A percentile compares a stretch with the other conserved stretches of the same genome.
Evolutionary conservation across 2,797 vertebrate species (phyloP).

Genomic region (Tenualosa thibaudeaui): DNA sequence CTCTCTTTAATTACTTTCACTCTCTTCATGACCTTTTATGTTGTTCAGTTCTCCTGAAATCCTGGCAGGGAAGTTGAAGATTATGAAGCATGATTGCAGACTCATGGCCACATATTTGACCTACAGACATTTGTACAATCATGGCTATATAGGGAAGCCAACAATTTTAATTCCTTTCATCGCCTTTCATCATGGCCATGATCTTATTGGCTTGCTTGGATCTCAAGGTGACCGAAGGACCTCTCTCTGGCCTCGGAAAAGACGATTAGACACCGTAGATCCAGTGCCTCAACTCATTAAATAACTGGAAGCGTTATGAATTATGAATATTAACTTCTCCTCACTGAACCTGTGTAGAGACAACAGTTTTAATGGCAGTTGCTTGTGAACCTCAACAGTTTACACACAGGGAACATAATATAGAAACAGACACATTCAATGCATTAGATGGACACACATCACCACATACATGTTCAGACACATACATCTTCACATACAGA

Average conservation of each 20-base stretch:
- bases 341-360: not conserved
- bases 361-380: not conserved
- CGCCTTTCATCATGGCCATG: not conserved
- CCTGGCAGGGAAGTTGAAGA: not conserved
- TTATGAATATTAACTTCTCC: not conserved
- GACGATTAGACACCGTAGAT: not conserved
- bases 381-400: not conserved
- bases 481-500: not conserved
- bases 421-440: not conserved
- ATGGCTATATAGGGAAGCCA: constrained; percentile 11
- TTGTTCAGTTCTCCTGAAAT: not conserved
- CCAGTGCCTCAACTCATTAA: not conserved
- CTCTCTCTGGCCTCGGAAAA: not conserved
- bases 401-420: not conserved
- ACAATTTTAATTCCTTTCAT: constrained; percentile 3
- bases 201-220: not conserved
- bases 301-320: not conserved
- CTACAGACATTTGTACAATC: not conserved
- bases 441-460: not conserved
- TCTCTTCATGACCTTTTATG: not conserved
- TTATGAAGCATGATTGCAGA: constrained; percentile 10
- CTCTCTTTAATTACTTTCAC: not conserved
- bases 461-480: not conserved
- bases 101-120: constrained; percentile 16
- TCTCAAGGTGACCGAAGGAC: not conserved